Percentiles rank a stretch among this genome's conserved stretches.
Conservation (phyloP, 1,140 invertebrate species). For the Aethina tumida region DNA sequence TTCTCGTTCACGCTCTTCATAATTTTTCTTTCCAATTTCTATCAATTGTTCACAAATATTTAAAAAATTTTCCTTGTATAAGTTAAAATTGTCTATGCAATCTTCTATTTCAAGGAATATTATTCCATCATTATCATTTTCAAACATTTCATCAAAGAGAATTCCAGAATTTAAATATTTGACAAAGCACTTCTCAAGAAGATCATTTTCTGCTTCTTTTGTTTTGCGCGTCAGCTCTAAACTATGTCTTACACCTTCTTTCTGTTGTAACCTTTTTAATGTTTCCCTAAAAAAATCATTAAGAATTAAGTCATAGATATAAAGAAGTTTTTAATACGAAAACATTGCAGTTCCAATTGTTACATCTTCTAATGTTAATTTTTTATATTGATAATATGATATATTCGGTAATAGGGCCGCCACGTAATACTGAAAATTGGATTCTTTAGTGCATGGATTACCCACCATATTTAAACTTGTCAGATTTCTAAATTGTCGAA, state of each 20-base stretch:
- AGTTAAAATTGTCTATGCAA: slow-evolving; percentile 43
- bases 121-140: slow-evolving; percentile 54
- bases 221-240: slow-evolving; percentile 30
- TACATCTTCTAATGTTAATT: too few species aligned
- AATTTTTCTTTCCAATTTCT: slow-evolving; percentile 57
- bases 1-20: slow-evolving; percentile 54
- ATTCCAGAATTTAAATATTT: slow-evolving; percentile 61
- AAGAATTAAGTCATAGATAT: too few species aligned
- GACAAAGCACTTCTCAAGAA: slow-evolving; percentile 51
- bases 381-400: slow-evolving; percentile 70
- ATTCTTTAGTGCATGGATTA: slow-evolving; percentile 61
- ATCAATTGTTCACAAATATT: slow-evolving; percentile 56
- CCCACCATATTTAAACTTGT: slow-evolving; percentile 68
- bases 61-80: slow-evolving; percentile 54
- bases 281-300: slow-evolving; percentile 7
- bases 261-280: slow-evolving; percentile 33
- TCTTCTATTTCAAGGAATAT: slow-evolving; percentile 55
- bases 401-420: slow-evolving; percentile 64
- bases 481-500: slow-evolving; percentile 62
- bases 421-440: slow-evolving; percentile 52
- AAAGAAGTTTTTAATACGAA: too few species aligned
- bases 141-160: slow-evolving; percentile 64
- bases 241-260: slow-evolving; percentile 41
- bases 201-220: slow-evolving; percentile 36
- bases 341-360: too few species aligned